Evolutionary conservation across 2,113 vertebrate genomes (phyloP).

Genomic region (Narcine bancroftii): DNA sequence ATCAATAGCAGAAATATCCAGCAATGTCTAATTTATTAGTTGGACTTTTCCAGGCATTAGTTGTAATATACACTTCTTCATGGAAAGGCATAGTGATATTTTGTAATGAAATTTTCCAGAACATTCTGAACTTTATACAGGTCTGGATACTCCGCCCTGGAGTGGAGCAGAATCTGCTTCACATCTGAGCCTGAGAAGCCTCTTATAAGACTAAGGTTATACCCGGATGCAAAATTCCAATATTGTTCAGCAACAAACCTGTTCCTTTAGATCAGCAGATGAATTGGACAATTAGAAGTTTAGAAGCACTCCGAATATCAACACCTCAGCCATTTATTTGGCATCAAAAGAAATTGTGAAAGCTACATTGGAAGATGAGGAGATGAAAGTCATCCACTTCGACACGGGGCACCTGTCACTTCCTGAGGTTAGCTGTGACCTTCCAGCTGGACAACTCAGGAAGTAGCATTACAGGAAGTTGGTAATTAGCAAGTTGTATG

Average conservation of each 20-base stretch:
- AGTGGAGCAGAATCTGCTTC: not conserved
- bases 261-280: not conserved
- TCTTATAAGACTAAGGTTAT: not conserved
- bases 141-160: not conserved
- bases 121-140: not conserved
- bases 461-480: not conserved
- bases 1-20: constrained; percentile 1
- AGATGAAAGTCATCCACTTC: not conserved
- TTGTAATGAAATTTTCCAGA: not conserved
- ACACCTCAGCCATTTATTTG: not conserved
- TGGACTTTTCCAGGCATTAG: not conserved
- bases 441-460: not conserved
- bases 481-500: not conserved
- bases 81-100: not conserved
- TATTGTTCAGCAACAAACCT: not conserved
- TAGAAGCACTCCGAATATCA: not conserved
- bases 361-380: not conserved
- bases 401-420: not conserved
- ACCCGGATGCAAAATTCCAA: not conserved
- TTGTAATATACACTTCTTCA: not conserved
- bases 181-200: not conserved
- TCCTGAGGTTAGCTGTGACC: not conserved
- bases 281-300: not conserved
- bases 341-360: not conserved
- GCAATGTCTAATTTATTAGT: constrained; percentile 8